Evolutionary conservation across 2,797 vertebrate species (phyloP), one percentile per base, ranked within the genome.

Genomic region (Xerus rutilus): DNA sequence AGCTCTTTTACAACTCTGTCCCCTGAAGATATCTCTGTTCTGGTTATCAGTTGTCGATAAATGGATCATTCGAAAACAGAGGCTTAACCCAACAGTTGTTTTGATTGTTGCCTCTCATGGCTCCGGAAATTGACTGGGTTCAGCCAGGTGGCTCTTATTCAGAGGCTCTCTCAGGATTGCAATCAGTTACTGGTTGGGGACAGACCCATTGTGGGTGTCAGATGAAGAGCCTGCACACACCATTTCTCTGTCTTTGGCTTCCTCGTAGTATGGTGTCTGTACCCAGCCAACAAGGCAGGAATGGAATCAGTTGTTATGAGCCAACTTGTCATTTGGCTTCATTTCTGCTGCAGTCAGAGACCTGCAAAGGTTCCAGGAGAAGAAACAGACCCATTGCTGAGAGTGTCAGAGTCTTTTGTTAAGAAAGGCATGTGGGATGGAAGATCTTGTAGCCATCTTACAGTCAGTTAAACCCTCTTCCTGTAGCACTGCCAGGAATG

Each of bases 221-320:
- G 65, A 7, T 1, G 57, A 47, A 74, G 11, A 4, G 21, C 3
- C 54, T 2, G 4, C 13, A 14, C 5, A 0, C 30, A 12, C 43
- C 47, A 0, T 30, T 15, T 57, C 54, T 21, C 14, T 3, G n/a
- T 32, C 62, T 18, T 35, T 43, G 43, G 62, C 28, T n/a, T 92
- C 43, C 67, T 69, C 28, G 9, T 20, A 39, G 7, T 15, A 0
- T 32, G 67, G 49, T 57, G 67, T 67, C 64, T 45, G 13, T 2
- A 30, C 21, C 7, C 57, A 79, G 25, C 73, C 12, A 10, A 32
- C 59, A 39, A 43, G 67, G 39, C 39, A 87, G 88, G 65, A 62
- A 28, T 13, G 73, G 28, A 89, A 39, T 43, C 79, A 43, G 14
- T n/a, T 57, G 32, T 62, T n/a, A 15, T 54, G 81, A 65, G 1